Evolutionary conservation across 23 tunicate species (phyloP).

Genomic region (Phallusia fumigata): DNA sequence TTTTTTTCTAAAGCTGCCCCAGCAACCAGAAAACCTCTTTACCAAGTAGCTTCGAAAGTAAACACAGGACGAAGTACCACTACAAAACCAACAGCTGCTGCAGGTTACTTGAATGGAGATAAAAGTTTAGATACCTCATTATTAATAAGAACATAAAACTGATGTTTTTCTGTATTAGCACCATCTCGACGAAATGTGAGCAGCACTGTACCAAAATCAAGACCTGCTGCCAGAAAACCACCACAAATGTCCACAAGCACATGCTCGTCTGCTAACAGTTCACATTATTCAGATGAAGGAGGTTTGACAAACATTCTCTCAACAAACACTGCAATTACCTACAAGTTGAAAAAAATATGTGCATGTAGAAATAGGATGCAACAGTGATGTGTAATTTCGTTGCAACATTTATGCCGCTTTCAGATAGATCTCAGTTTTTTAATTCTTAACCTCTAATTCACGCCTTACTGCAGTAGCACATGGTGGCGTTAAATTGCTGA

Average conservation of each 20-base stretch:
- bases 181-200: background rate
- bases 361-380: too few species aligned
- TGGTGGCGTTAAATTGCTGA: too few species aligned
- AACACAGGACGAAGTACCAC: background rate
- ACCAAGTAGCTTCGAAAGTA: background rate
- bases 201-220: background rate
- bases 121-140: too few species aligned
- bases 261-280: background rate
- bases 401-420: too few species aligned
- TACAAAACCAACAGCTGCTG: background rate
- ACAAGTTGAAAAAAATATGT: too few species aligned
- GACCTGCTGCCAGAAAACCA: conserved; percentile 1
- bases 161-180: too few species aligned
- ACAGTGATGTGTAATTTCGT: too few species aligned
- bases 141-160: too few species aligned
- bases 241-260: background rate
- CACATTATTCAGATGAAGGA: background rate
- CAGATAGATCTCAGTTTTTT: too few species aligned
- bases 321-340: too few species aligned
- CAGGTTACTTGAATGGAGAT: background rate
- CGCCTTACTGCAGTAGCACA: too few species aligned
- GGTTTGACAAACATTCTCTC: background rate
- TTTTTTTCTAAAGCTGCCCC: background rate
- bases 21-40: background rate
- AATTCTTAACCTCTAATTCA: too few species aligned